Conservation (phyloP, 2,113 vertebrate genomes). For the Gallinago jamesoni region DNA sequence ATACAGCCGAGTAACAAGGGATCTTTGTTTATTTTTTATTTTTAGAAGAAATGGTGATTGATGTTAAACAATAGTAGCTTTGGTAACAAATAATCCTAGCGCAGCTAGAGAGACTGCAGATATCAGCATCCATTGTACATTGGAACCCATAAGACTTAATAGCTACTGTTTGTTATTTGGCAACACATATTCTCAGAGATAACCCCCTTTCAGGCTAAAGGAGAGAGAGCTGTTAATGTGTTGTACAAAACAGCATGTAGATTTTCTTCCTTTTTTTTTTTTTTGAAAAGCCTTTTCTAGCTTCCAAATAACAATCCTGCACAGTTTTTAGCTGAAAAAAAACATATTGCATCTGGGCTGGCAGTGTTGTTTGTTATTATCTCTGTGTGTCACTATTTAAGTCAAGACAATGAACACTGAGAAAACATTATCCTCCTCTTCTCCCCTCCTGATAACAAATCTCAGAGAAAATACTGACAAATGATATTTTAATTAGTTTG, state of each 20-base stretch:
- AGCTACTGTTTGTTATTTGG: neutral
- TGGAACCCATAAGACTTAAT: neutral
- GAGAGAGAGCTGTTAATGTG: neutral
- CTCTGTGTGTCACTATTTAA: conserved; percentile 27
- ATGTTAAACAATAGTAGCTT: neutral
- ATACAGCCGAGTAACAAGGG: neutral
- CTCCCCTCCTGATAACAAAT: conserved; percentile 30
- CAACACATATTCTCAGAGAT: neutral
- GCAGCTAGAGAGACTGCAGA: neutral
- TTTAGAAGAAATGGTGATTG: neutral
- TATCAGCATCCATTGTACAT: neutral
- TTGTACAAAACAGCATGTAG: neutral
- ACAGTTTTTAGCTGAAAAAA: conserved; percentile 21
- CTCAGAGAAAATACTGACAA: conserved; percentile 63
- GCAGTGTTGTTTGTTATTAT: neutral
- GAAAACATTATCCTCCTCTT: conserved; percentile 42
- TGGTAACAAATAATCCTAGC: neutral
- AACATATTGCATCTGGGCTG: neutral
- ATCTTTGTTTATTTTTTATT: neutral
- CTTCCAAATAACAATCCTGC: neutral
- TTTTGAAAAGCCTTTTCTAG: neutral
- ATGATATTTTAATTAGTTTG: conserved; percentile 75
- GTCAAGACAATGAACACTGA: conserved; percentile 46
- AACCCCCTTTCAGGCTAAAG: neutral
- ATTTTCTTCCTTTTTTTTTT: neutral